Conservation (phyloP, 2,888 invertebrate genomes). For the Rhabditophanes sp. region DNA sequence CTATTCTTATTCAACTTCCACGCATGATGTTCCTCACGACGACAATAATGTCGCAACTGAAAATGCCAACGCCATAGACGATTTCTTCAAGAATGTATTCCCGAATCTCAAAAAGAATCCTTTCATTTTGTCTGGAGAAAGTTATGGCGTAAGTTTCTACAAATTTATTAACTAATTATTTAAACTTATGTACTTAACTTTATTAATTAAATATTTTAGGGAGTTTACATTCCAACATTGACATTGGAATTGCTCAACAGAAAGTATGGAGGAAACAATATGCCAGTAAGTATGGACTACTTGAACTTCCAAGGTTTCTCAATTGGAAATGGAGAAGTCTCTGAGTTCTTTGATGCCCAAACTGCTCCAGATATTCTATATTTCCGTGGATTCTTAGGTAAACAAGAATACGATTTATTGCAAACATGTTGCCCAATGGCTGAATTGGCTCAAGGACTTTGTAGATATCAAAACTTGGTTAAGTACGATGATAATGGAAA, state of each 20-base stretch:
- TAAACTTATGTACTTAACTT: no score
- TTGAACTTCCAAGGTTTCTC: conserved; percentile 32
- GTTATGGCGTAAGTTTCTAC: conserved; percentile 9
- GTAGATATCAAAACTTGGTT: no score
- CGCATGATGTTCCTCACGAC: no score
- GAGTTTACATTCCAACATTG: conserved; percentile 10
- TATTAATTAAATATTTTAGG: conserved; percentile 6
- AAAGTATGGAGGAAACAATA: no score
- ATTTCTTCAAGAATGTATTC: conserved; percentile 47
- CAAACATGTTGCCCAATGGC: no score
- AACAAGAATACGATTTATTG: no score
- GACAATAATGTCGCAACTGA: no score
- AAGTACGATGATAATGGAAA: no score
- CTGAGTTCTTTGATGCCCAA: conserved; percentile 20
- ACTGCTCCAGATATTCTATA: conserved; percentile 16
- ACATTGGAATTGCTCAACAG: conserved; percentile 3
- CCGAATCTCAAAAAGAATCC: conserved; percentile 46
- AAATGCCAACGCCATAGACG: conserved; percentile 46
- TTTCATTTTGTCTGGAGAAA: conserved; percentile 48
- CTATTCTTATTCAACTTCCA: no score
- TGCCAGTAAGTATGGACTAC: conserved; percentile 12
- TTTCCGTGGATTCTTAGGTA: conserved; percentile 16
- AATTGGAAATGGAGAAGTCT: conserved; percentile 39
- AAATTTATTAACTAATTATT: no score
- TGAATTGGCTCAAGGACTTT: no score